Evolutionary conservation across 2,888 invertebrate species (phyloP), one percentile per base, ranked within the genome.

Genomic region (Leucophenga maculata): DNA sequence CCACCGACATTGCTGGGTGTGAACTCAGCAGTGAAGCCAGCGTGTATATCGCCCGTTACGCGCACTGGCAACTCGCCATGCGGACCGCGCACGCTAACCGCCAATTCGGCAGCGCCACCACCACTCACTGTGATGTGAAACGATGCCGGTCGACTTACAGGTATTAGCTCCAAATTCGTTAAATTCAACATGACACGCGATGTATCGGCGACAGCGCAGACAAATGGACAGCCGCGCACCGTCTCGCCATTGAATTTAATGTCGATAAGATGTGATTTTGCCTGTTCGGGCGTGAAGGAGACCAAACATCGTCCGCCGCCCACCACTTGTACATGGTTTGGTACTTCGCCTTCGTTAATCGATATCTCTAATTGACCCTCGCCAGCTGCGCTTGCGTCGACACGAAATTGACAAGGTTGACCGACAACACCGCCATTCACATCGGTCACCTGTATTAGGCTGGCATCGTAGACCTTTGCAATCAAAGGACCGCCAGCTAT

Each of bases 351-450:
- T 90, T 98, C 97, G 89, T 99, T 99, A 87, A 99, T 98, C 83
- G 98, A 98, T 86, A 99, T 99, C 91, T 99, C 99, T 84, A 99
- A 91, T 90, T 99, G 98, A 65, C 99, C 99, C 91, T 99, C 99
- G 52, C 99, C 99, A 66, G 99, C 99, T 86, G 97, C 96, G 86
- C 96, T 97, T 64, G 98, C 99, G 90, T 99, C 98, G 88, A 99
- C 99, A 93, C 95, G 93, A 89, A 99, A 99, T 89, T 98, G 97
- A 86, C 97, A 97, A 74, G 97, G 96, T 89, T 98, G 96, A 68
- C 98, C 98, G 50, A 98, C 97, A 73, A 96, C 93, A 72, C 97
- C 98, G 83, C 95, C 96, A 80, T 96, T 94, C 44, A 98, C 95
- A 87, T 98, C 97, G 68, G 97, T 95, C 77, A 99, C 96, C 90